Percentiles rank a stretch among this genome's conserved stretches.
Evolutionary conservation across 2,797 vertebrate species (phyloP).

Genomic region (Knipowitschia caucasica): DNA sequence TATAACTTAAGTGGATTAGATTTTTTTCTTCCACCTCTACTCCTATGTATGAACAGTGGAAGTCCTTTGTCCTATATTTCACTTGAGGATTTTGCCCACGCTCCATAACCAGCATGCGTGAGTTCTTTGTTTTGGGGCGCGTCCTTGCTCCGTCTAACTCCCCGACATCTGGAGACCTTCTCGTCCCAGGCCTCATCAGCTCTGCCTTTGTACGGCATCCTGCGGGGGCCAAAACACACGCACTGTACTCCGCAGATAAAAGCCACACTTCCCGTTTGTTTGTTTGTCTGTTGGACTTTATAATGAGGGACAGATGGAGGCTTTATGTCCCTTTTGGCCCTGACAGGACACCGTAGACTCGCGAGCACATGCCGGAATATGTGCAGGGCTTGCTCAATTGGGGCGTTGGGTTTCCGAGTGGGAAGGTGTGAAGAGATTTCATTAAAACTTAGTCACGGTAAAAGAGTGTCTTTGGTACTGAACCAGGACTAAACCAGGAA

Average conservation of each 20-base stretch:
- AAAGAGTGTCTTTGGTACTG: neutral
- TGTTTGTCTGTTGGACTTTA: constrained; percentile 21
- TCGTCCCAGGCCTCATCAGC: neutral
- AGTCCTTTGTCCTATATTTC: neutral
- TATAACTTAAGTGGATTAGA: no score
- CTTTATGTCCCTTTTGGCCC: constrained; percentile 35
- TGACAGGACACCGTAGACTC: constrained; percentile 39
- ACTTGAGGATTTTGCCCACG: neutral
- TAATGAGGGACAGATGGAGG: constrained; percentile 37
- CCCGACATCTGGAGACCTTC: neutral
- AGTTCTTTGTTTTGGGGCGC: neutral
- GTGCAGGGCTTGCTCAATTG: neutral
- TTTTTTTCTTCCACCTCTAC: no score
- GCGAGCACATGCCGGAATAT: neutral
- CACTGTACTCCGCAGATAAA: constrained; percentile 50
- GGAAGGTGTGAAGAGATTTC: neutral
- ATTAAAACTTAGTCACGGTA: neutral
- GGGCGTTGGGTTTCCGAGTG: neutral
- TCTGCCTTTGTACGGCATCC: constrained; percentile 1
- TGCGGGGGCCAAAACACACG: neutral
- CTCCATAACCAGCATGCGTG: neutral
- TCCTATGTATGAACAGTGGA: neutral
- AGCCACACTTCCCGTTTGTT: constrained; percentile 25
- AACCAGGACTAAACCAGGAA: neutral
- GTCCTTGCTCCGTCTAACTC: neutral